Evolutionary conservation across 2,113 vertebrate genomes (phyloP).

Genomic region (Ginglymostoma cirratum): DNA sequence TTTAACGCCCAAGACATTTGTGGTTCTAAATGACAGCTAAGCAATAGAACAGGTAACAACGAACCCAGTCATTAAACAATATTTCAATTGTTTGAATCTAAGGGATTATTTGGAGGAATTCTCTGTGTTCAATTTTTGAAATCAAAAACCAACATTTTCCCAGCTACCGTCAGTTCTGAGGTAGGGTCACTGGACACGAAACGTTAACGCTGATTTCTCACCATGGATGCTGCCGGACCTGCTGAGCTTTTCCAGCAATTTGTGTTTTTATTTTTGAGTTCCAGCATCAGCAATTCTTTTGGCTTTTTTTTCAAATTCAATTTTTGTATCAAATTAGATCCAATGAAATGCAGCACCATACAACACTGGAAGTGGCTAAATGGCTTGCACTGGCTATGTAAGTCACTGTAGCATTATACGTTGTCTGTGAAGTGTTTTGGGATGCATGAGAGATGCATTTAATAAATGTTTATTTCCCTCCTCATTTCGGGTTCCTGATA

Average conservation of each 20-base stretch:
- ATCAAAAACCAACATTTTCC: no score
- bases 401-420: neutral
- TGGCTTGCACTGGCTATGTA: neutral
- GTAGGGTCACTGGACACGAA: no score
- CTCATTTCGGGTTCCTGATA: neutral
- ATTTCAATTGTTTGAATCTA: neutral
- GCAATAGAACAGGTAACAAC: neutral
- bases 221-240: no score
- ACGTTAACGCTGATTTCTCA: no score
- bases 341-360: neutral
- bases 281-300: no score
- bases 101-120: neutral
- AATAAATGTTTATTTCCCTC: neutral
- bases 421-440: neutral
- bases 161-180: no score
- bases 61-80: neutral
- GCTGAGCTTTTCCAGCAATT: no score
- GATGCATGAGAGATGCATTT: neutral
- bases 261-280: no score
- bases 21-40: neutral
- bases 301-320: neutral
- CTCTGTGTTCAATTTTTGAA: neutral
- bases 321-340: neutral
- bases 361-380: neutral
- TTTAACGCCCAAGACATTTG: neutral